Evolutionary conservation across 2,797 vertebrate genomes (phyloP).

Genomic region (Tokudaia tokunoshimensis): DNA sequence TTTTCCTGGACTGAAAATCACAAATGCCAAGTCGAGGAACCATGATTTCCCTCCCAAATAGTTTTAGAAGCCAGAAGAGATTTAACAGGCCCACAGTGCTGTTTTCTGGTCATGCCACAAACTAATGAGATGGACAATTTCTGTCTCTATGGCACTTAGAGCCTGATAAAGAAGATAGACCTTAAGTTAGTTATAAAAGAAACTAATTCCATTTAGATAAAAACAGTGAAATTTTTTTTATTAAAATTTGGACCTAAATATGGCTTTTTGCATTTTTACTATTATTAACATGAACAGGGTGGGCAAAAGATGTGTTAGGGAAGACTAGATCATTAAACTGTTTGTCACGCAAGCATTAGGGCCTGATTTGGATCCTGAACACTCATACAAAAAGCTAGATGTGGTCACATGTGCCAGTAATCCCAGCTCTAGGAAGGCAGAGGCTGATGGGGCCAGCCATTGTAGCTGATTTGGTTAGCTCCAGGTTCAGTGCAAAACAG

Average conservation of each 20-base stretch:
- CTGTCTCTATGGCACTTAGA: neutral
- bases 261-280: neutral
- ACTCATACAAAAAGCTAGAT: neutral
- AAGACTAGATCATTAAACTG: neutral
- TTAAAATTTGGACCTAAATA: conserved; percentile 35
- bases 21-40: conserved; percentile 14
- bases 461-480: neutral
- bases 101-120: neutral
- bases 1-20: neutral
- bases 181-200: conserved; percentile 43
- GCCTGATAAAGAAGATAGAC: neutral
- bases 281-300: neutral
- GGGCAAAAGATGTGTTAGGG: neutral
- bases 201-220: conserved; percentile 17
- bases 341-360: neutral
- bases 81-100: neutral
- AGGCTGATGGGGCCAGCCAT: neutral
- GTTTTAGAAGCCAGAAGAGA: conserved; percentile 42
- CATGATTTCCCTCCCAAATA: neutral
- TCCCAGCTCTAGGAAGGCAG: neutral
- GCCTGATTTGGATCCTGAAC: neutral
- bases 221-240: conserved; percentile 6
- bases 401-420: neutral
- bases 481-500: neutral
- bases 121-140: conserved; percentile 4